Evolutionary conservation across 1,140 invertebrate genomes (phyloP).

Genomic region (Tetramorium alpestre): DNA sequence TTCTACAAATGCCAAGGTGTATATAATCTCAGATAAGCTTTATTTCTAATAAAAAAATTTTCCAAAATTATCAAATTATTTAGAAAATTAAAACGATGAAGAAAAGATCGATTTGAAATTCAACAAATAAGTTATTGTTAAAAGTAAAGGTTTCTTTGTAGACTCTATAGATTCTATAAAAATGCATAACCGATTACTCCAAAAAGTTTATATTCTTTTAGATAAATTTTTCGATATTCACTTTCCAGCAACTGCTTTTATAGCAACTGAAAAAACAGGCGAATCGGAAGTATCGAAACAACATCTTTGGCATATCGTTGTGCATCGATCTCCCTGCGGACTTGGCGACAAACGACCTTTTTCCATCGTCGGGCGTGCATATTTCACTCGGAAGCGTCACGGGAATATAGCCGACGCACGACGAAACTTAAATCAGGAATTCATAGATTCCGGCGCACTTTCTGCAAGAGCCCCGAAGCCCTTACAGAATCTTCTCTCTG

Average conservation of each 20-base stretch:
- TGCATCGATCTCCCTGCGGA: slow-evolving; percentile 56
- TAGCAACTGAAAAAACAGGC: slow-evolving; percentile 14
- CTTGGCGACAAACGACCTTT: slow-evolving; percentile 59
- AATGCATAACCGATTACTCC: neutral
- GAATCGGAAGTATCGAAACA: slow-evolving; percentile 46
- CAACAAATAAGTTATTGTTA: neutral
- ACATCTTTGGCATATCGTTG: slow-evolving; percentile 49
- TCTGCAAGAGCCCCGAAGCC: slow-evolving; percentile 31
- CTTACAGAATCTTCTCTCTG: slow-evolving; percentile 6
- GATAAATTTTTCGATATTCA: slow-evolving; percentile 11
- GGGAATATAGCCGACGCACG: slow-evolving; percentile 46
- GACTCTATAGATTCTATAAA: neutral
- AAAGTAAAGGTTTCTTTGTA: neutral
- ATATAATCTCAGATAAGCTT: neutral
- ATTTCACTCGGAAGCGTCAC: slow-evolving; percentile 56
- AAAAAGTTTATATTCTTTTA: neutral
- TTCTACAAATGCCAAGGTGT: neutral
- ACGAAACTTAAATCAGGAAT: slow-evolving; percentile 68
- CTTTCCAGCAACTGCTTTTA: slow-evolving; percentile 37
- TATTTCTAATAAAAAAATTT: neutral
- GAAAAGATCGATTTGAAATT: neutral
- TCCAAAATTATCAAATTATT: neutral
- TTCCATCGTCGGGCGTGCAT: slow-evolving; percentile 54
- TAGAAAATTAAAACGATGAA: neutral
- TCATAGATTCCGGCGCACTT: slow-evolving; percentile 68